phyloP scores from a whole-genome alignment of 2,888 invertebrate species.

The Timandra comae region DNA sequence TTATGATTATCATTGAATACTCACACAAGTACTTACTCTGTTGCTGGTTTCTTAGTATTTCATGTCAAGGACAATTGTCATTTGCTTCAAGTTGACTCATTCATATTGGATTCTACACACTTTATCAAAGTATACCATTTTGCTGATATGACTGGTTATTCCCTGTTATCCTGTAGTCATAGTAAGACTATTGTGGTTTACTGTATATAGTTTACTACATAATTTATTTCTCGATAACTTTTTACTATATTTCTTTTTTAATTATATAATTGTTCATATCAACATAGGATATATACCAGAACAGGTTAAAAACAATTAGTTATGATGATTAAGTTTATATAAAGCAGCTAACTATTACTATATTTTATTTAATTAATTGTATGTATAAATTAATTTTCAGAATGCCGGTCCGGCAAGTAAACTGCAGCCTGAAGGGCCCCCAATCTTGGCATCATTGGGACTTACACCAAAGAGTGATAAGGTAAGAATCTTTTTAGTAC shows the following conservation, averaged over 20 bases:
- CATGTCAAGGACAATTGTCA: slow-evolving; percentile 60
- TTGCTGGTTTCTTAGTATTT: slow-evolving; percentile 28
- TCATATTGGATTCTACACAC: slow-evolving; percentile 22
- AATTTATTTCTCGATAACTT: too few relatives aligned
- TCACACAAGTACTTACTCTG: slow-evolving; percentile 8
- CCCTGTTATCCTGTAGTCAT: slow-evolving; percentile 17
- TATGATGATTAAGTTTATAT: too few relatives aligned
- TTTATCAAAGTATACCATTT: too few relatives aligned
- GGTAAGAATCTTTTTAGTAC: slow-evolving; percentile 38
- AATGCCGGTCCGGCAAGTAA: slow-evolving; percentile 45
- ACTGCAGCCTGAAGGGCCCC: slow-evolving; percentile 68
- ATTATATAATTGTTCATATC: too few relatives aligned
- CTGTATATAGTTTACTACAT: too few relatives aligned
- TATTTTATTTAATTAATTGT: too few relatives aligned
- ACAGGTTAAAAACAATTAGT: too few relatives aligned
- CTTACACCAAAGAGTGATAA: slow-evolving; percentile 74
- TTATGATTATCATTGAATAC: slow-evolving; percentile 22
- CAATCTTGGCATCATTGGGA: slow-evolving; percentile 71
- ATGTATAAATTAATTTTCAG: too few relatives aligned
- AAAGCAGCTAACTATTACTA: too few relatives aligned
- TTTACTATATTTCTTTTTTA: too few relatives aligned
- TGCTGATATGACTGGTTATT: slow-evolving; percentile 2
- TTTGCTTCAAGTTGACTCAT: slow-evolving; percentile 25
- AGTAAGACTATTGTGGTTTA: too few relatives aligned
- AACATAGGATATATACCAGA: too few relatives aligned